phyloP scores from a whole-genome alignment of 1,140 invertebrate genomes.

The Heliconius himera region DNA sequence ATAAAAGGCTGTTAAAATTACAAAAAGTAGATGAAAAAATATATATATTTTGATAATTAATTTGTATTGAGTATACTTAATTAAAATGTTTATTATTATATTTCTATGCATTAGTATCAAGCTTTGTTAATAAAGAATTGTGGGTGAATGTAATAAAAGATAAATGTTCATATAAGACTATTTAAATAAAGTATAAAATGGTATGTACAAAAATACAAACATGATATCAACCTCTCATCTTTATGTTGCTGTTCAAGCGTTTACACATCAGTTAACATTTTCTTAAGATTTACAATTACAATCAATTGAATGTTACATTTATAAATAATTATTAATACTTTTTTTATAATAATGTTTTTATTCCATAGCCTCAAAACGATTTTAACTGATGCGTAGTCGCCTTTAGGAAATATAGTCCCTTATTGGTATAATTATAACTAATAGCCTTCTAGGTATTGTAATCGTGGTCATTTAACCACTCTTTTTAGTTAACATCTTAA shows the following conservation, averaged over 20 bases:
- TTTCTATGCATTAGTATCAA: background rate
- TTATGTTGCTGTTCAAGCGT: background rate
- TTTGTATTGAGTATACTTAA: no score
- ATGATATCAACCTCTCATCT: constrained; percentile 12
- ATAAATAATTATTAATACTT: background rate
- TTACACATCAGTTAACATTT: constrained; percentile 11
- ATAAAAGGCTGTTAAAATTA: no score
- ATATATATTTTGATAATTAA: no score
- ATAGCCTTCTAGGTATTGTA: background rate
- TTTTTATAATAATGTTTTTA: background rate
- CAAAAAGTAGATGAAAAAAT: no score
- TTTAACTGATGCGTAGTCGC: background rate
- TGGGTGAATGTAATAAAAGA: background rate
- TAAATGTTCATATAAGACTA: constrained; percentile 2
- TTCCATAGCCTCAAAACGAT: background rate
- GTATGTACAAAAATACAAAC: constrained; percentile 18
- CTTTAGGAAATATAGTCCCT: background rate
- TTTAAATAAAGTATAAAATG: constrained; percentile 21
- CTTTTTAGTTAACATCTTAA: constrained; percentile 3
- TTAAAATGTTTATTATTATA: no score
- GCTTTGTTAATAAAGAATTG: background rate
- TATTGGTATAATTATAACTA: background rate
- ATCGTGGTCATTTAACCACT: background rate
- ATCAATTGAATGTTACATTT: background rate
- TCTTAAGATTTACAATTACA: background rate